Percentiles rank a stretch among this genome's conserved stretches.
Evolutionary conservation across 2,113 vertebrate species (phyloP).

Genomic region (Eretmodus cyanostictus): DNA sequence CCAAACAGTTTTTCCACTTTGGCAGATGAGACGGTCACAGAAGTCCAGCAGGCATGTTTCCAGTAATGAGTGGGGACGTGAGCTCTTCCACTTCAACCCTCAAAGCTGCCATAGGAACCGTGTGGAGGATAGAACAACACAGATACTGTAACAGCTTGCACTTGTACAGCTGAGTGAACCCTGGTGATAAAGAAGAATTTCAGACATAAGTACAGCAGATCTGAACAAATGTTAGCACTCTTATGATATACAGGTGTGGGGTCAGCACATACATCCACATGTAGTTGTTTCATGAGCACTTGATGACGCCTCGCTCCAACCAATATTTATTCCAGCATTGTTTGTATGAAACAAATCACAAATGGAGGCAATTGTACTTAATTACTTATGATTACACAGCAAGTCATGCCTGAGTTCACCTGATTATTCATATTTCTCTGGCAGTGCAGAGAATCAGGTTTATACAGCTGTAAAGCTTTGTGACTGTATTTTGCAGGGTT

Average conservation of each 20-base stretch:
- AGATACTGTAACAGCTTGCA: background rate
- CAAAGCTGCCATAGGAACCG: conserved; percentile 16
- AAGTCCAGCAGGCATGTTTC: conserved; percentile 30
- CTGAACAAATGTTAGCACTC: background rate
- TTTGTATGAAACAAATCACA: background rate
- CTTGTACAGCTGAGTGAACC: background rate
- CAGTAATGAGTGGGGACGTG: conserved; percentile 15
- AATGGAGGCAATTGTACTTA: background rate
- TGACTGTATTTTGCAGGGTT: background rate
- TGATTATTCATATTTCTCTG: background rate
- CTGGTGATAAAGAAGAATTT: background rate
- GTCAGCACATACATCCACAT: background rate
- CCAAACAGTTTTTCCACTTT: background rate
- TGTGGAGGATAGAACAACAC: conserved; percentile 10
- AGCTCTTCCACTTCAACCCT: background rate
- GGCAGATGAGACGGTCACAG: background rate
- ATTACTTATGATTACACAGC: background rate
- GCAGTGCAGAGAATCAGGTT: background rate
- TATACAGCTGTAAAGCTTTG: background rate
- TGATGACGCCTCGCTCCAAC: background rate
- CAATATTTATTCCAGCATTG: background rate
- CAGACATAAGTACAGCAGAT: background rate
- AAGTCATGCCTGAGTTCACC: background rate
- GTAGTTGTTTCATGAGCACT: background rate
- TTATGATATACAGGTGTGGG: background rate